A percentile compares a stretch with the other conserved stretches of the same genome.
Conservation (phyloP, 2,797 vertebrate genomes). For the Melanotaenia boesemani region DNA sequence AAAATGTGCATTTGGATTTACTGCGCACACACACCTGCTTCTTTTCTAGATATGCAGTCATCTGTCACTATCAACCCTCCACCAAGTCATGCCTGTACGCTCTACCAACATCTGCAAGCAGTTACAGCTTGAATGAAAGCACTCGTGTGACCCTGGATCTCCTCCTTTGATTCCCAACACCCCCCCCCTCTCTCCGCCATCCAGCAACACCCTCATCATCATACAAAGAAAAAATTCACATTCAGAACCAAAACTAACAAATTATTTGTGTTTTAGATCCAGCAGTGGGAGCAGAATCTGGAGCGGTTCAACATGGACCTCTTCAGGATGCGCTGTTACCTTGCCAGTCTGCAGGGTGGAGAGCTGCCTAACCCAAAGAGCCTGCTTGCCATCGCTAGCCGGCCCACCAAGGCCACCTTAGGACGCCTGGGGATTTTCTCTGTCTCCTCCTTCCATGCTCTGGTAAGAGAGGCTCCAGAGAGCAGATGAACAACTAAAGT, state of each 20-base stretch:
- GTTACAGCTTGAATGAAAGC: conserved; percentile 66
- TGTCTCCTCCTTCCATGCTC: conserved; percentile 93
- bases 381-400: conserved; percentile 90
- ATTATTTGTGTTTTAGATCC: conserved; percentile 83
- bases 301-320: conserved; percentile 96
- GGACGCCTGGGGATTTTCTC: conserved; percentile 93
- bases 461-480: conserved; percentile 82
- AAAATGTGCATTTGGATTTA: conserved; percentile 60
- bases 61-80: conserved; percentile 48
- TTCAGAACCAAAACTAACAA: not conserved
- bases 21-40: conserved; percentile 12
- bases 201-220: not conserved
- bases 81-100: conserved; percentile 40
- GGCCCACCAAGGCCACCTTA: conserved; percentile 91
- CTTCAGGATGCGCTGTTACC: conserved; percentile 94
- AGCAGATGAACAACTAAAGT: not conserved
- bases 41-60: conserved; percentile 41
- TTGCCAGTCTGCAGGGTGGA: conserved; percentile 93
- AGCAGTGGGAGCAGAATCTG: conserved; percentile 97
- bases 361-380: conserved; percentile 96
- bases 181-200: not conserved
- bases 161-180: conserved; percentile 23
- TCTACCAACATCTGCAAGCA: conserved; percentile 79
- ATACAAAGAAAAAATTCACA: not conserved
- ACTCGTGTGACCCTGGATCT: conserved; percentile 57